Base-by-base conservation (phyloP, 2,888 invertebrate genomes). In the Aplocera efformata region DNA sequence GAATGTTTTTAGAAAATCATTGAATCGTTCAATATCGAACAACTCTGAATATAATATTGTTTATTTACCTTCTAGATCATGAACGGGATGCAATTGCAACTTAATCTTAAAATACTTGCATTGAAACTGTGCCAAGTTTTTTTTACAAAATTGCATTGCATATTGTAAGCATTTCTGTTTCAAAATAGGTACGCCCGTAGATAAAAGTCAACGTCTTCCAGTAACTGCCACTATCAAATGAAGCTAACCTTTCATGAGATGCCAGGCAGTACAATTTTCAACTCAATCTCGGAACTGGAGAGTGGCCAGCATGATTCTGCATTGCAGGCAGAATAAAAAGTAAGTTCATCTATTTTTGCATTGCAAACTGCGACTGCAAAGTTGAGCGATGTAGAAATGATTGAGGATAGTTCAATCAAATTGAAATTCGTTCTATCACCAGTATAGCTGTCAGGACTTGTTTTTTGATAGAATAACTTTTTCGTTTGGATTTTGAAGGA, bases 211-310 rank as follows among this genome's bases (percentile, higher is more conserved):
- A 47, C 53, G 53, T 53, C 50, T 46, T 51, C 37, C 33, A 34
- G 42, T 48, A 56, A 58, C 50, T 51, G 50, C 36, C 40, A 53
- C 53, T 57, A 58, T 62, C 57, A 58, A 48, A 45, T 47, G 41
- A 48, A 40, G 44, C 50, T 52, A 58, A 64, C 63, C 60, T 70
- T 71, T 72, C 66, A 64, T 63, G 66, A 67, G 62, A 78, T 67
- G 71, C 60, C 31, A 34, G 71, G 57, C 24, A 45, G 61, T 65
- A 73, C 73, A 78, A 80, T 79, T 80, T 76, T 69, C 65, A 67
- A 72, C 70, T 77, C 78, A 80, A 82, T 83, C 72, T 79, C 51
- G 60, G 64, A 75, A 60, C 79, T 85, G 85, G 85, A 86, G 63
- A 54, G 44, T 41, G 68, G 83, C 85, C 84, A 84, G 80, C 58